Evolutionary conservation across 2,888 invertebrate species (phyloP), one percentile per base, ranked within the genome.

Genomic region (Halictus quadricinctus): DNA sequence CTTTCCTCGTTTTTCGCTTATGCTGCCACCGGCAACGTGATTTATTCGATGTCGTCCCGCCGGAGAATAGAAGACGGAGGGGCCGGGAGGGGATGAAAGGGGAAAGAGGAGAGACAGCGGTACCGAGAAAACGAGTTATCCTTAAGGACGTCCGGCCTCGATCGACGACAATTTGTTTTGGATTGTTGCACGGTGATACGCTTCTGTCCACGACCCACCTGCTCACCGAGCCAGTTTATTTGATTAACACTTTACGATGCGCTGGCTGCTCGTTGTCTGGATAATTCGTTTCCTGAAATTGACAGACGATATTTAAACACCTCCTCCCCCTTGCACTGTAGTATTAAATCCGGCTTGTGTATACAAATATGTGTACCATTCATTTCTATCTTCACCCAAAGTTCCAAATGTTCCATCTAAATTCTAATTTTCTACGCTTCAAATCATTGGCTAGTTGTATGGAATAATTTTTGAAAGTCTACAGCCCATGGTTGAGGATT

Each of bases 91-190:
- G 54, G 64, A 58, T 18, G 73, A 29, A 29, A 29, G 54, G 73
- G 41, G 21, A 13, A 18, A 25, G 73, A 77, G 66, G 77, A n/a
- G 73, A 36, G 60, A 66, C 36, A 36, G 66, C 15, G 5, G 21
- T 54, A 70, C 8, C 58, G 84, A 77, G 87, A 78, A 83, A 87
- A 89, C 85, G 87, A 85, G 84, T 83, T 85, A 76, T 84, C 88
- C 66, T 73, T 69, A 75, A 79, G 79, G 74, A 85, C 83, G 73
- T 78, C 58, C 79, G 64, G 6, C 36, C 69, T 46, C 75, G 81
- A 82, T 72, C 66, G 79, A 83, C 76, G 29, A 79, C 80, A 72
- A 89, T 89, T 89, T 87, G 88, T 89, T 89, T 89, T 81, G 86
- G 86, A 83, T 89, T 88, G 80, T 86, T 88, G 72, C 73, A 48